phyloP scores from a whole-genome alignment of 2,113 vertebrate species.

The Cyanoramphus novaezelandiae region DNA sequence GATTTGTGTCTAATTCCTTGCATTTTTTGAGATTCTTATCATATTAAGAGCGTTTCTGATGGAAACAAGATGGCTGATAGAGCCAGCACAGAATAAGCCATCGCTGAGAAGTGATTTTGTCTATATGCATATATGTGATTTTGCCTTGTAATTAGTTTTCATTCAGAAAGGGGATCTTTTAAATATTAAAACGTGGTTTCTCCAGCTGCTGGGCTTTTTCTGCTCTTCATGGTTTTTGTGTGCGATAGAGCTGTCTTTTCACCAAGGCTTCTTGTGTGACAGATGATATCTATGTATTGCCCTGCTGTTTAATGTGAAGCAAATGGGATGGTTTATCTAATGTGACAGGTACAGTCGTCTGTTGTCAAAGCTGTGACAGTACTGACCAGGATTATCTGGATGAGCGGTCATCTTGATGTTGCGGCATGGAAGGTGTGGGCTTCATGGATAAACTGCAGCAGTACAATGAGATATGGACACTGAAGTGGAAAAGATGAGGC shows the following conservation, averaged over 20 bases:
- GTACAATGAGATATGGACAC: background rate
- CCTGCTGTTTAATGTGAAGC: constrained; percentile 33
- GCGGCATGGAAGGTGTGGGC: constrained; percentile 14
- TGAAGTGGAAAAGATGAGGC: constrained; percentile 2
- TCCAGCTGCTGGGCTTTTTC: background rate
- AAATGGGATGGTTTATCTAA: constrained; percentile 60
- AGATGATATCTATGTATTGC: constrained; percentile 51
- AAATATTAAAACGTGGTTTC: background rate
- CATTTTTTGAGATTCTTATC: background rate
- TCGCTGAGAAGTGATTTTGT: background rate
- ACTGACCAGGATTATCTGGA: constrained; percentile 53
- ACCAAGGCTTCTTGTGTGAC: background rate
- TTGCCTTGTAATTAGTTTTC: background rate
- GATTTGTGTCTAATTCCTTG: background rate
- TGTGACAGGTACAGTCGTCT: constrained; percentile 47
- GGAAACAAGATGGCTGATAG: background rate
- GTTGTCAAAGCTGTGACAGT: constrained; percentile 51
- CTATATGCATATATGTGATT: background rate
- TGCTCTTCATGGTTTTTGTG: background rate
- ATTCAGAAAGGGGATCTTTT: background rate
- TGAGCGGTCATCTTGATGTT: background rate
- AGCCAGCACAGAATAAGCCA: background rate
- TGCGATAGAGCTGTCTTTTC: constrained; percentile 51
- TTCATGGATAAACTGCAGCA: background rate
- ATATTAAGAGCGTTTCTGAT: background rate